A percentile compares a stretch with the other conserved stretches of the same genome.
Conservation (phyloP, 2,797 vertebrate species). For the Artibeus lituratus region DNA sequence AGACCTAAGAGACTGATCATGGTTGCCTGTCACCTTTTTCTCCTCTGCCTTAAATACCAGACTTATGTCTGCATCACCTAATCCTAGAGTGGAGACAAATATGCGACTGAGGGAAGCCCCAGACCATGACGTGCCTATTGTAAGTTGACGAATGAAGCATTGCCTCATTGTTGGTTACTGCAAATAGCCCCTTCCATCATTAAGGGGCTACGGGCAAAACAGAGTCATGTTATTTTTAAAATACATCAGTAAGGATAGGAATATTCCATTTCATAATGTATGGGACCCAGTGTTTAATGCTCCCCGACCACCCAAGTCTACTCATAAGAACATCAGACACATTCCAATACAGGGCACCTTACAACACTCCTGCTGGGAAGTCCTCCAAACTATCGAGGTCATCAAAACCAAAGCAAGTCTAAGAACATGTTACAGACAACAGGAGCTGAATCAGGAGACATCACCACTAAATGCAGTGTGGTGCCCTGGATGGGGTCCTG, state of each 20-base stretch:
- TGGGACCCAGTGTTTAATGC: not conserved
- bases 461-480: not conserved
- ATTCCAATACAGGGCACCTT: not conserved
- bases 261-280: not conserved
- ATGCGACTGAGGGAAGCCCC: fast-evolving
- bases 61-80: not conserved
- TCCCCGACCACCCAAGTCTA: not conserved
- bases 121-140: not conserved
- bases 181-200: not conserved
- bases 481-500: not conserved
- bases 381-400: not conserved
- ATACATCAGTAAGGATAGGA: not conserved
- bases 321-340: not conserved
- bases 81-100: not conserved
- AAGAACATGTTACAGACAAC: not conserved
- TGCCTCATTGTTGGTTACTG: too few species aligned
- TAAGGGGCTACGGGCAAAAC: not conserved
- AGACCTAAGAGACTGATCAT: not conserved
- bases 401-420: not conserved
- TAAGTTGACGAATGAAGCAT: not conserved
- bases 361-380: not conserved
- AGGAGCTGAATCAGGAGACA: not conserved
- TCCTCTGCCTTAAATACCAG: not conserved
- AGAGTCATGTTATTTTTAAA: not conserved
- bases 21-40: not conserved